Evolutionary conservation across 2,113 vertebrate species (phyloP).

Genomic region (Toxotes jaculatrix): DNA sequence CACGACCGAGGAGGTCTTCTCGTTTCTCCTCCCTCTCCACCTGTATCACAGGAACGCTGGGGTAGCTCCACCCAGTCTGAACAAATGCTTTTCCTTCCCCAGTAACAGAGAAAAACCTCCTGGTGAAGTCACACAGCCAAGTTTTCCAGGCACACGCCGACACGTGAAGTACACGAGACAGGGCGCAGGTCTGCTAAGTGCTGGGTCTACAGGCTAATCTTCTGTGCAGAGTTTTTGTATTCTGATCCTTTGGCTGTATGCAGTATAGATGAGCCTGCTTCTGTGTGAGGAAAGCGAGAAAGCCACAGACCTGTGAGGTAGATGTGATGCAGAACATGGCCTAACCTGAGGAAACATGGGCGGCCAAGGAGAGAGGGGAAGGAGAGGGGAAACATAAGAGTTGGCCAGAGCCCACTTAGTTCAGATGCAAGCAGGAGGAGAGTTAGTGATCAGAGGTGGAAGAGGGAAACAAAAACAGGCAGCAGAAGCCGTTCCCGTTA

Average conservation of each 20-base stretch:
- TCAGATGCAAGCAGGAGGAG: background rate
- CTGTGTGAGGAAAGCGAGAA: slow-evolving; percentile 10
- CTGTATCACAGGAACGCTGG: too few species aligned
- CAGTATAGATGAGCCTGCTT: background rate
- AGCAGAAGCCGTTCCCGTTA: background rate
- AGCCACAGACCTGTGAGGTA: background rate
- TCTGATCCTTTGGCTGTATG: background rate
- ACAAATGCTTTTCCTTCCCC: too few species aligned
- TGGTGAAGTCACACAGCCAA: too few species aligned
- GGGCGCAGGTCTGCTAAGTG: too few species aligned
- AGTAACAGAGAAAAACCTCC: too few species aligned
- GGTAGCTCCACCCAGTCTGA: too few species aligned
- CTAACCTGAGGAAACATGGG: slow-evolving; percentile 17
- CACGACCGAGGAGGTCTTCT: too few species aligned
- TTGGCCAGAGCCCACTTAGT: background rate
- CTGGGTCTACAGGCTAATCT: too few species aligned
- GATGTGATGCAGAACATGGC: background rate
- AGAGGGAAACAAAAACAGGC: background rate
- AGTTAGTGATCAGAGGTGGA: background rate
- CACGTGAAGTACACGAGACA: too few species aligned
- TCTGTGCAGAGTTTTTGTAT: too few species aligned
- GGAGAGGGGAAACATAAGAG: background rate
- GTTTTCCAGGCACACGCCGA: too few species aligned
- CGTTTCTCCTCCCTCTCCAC: too few species aligned
- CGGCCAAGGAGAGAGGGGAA: slow-evolving; percentile 13